These are phyloP conservation scores for Bombus breviceps DNA, from an alignment of 1,140 invertebrate species.

Conservation along the genomic window DNA sequence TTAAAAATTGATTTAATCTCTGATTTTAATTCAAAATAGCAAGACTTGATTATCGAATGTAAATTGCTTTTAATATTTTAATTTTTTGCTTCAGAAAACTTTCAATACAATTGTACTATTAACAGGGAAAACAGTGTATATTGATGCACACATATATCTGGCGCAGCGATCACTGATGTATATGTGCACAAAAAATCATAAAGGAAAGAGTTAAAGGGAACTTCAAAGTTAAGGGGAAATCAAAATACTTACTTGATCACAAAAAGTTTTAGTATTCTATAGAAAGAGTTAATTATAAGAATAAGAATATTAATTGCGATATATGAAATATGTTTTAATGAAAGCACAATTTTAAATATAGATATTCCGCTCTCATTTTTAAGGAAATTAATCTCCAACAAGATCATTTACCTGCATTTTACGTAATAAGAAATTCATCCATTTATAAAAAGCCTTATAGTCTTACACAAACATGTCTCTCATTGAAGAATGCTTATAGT, in stretches of 20 bases:
- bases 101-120: not conserved
- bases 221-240: not conserved
- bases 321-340: not conserved
- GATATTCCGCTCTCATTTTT: not conserved
- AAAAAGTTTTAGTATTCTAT: not conserved
- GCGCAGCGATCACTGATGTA: no score
- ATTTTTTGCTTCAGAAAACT: not conserved
- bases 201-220: no score
- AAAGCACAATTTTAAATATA: not conserved
- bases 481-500: conserved; percentile 12
- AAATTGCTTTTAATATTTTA: not conserved
- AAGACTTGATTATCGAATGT: not conserved
- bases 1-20: no score
- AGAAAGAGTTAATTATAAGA: not conserved
- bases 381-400: not conserved
- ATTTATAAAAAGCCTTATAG: not conserved
- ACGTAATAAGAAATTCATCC: not conserved
- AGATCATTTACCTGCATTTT: not conserved
- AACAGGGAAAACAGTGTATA: not conserved
- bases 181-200: no score
- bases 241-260: not conserved
- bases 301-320: not conserved
- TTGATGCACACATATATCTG: not conserved
- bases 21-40: not conserved
- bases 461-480: conserved; percentile 7